A percentile compares a stretch with the other conserved stretches of the same genome.
phyloP scores from a whole-genome alignment of 2,888 invertebrate species.

The Caenorhabditis afra region DNA sequence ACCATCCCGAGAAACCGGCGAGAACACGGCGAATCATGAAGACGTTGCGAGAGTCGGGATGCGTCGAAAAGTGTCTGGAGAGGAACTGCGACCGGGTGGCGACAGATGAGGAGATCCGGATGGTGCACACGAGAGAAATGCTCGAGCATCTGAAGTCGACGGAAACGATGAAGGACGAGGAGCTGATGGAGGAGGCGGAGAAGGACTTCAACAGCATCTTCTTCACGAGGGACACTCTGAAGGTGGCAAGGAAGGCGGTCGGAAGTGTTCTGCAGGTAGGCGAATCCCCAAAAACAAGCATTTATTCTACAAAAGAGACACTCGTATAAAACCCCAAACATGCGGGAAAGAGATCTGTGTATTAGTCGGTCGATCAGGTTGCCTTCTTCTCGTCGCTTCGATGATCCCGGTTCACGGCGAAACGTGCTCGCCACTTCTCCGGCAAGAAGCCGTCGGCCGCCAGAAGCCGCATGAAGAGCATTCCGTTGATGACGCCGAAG shows the following conservation, averaged over 20 bases:
- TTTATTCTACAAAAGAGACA: background rate
- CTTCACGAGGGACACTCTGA: slow-evolving; percentile 43
- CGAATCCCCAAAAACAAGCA: no score
- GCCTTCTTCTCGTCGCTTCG: slow-evolving; percentile 15
- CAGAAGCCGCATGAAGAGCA: slow-evolving; percentile 73
- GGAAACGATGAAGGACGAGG: slow-evolving; percentile 35
- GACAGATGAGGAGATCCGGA: slow-evolving; percentile 49
- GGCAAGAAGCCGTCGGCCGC: slow-evolving; percentile 74
- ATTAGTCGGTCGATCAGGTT: background rate
- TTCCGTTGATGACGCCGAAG: slow-evolving; percentile 71
- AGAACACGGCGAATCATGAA: slow-evolving; percentile 50
- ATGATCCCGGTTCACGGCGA: slow-evolving; percentile 36
- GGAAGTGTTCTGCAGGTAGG: slow-evolving; percentile 60
- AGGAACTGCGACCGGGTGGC: slow-evolving; percentile 39
- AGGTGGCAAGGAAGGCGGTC: slow-evolving; percentile 53
- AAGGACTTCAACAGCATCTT: slow-evolving; percentile 59
- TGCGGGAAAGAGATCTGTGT: background rate
- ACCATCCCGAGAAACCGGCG: slow-evolving; percentile 59
- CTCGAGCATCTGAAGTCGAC: slow-evolving; percentile 39
- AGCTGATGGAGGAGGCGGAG: slow-evolving; percentile 35
- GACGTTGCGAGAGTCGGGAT: slow-evolving; percentile 33
- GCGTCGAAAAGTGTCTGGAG: slow-evolving; percentile 37
- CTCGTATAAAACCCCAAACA: slow-evolving; percentile 20
- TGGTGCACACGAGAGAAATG: slow-evolving; percentile 56
- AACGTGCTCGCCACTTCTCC: slow-evolving; percentile 18